Conservation (phyloP, 2,797 vertebrate genomes). For the Apogon hyalosoma region DNA sequence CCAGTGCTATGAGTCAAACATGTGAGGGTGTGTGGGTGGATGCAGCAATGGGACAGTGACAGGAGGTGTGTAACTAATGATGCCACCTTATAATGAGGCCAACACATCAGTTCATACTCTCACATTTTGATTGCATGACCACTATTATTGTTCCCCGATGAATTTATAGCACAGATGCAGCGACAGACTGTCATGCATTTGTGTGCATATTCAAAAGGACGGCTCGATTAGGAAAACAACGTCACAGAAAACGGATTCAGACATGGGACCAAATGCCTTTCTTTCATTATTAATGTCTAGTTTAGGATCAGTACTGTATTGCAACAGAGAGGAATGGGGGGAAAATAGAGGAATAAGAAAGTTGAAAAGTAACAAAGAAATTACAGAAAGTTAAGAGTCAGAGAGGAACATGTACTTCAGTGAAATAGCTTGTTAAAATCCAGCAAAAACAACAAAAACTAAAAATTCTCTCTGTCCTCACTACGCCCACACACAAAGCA, state of each 20-base stretch:
- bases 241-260: constrained; percentile 16
- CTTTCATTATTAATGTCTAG: constrained; percentile 52
- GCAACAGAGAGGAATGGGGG: constrained; percentile 19
- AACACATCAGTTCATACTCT: constrained; percentile 15
- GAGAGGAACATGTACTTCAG: constrained; percentile 29
- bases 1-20: not conserved
- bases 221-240: constrained; percentile 13
- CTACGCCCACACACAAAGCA: constrained; percentile 27
- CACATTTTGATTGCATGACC: constrained; percentile 32
- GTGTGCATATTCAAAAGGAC: constrained; percentile 19
- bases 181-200: constrained; percentile 29
- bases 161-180: constrained; percentile 9
- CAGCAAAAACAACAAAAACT: constrained; percentile 6
- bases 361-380: not conserved
- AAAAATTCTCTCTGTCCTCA: constrained; percentile 29
- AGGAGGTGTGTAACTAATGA: constrained; percentile 56
- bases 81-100: constrained; percentile 22
- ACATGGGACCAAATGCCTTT: not conserved
- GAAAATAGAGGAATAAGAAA: constrained; percentile 7
- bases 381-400: constrained; percentile 1
- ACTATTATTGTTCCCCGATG: constrained; percentile 47
- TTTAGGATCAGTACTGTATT: constrained; percentile 13
- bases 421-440: constrained; percentile 58
- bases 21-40: constrained; percentile 3
- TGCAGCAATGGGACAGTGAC: constrained; percentile 19